Percentiles rank a stretch among this genome's conserved stretches.
These are phyloP conservation scores for Athene cunicularia DNA, from an alignment of 2,113 vertebrate species.

Conservation along the genomic window DNA sequence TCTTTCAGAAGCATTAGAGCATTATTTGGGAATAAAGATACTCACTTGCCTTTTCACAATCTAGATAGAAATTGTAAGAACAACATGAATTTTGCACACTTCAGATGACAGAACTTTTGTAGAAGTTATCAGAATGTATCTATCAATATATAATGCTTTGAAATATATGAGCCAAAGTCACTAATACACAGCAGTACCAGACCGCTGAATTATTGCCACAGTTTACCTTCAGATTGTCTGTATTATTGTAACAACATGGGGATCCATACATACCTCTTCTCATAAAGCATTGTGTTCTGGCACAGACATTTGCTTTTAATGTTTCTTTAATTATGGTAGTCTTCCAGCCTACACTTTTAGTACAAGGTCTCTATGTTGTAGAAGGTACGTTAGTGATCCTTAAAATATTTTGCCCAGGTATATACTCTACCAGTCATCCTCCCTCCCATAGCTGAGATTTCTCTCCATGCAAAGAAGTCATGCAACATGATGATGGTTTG, in stretches of 20 bases:
- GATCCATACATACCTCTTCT: not conserved
- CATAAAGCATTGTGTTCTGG: not conserved
- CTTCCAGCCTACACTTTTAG: not conserved
- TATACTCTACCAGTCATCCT: not conserved
- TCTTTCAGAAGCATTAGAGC: not conserved
- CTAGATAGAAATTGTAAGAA: not conserved
- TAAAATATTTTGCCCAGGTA: not conserved
- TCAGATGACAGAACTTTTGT: not conserved
- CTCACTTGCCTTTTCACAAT: not conserved
- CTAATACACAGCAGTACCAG: not conserved
- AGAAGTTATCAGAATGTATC: not conserved
- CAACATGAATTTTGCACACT: not conserved
- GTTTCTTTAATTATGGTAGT: not conserved
- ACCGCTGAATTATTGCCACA: not conserved
- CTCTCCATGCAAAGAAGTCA: not conserved
- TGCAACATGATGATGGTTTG: too few relatives aligned
- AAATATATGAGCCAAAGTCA: not conserved
- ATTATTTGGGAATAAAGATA: not conserved
- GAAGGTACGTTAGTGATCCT: not conserved
- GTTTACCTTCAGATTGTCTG: not conserved
- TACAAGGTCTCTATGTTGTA: not conserved
- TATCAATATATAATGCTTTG: not conserved
- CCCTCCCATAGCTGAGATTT: not conserved
- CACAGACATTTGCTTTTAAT: not conserved
- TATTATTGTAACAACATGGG: not conserved